Percentiles rank a stretch among this genome's conserved stretches.
Evolutionary conservation across 2,113 vertebrate genomes (phyloP).

Genomic region (Bombycilla garrulus): DNA sequence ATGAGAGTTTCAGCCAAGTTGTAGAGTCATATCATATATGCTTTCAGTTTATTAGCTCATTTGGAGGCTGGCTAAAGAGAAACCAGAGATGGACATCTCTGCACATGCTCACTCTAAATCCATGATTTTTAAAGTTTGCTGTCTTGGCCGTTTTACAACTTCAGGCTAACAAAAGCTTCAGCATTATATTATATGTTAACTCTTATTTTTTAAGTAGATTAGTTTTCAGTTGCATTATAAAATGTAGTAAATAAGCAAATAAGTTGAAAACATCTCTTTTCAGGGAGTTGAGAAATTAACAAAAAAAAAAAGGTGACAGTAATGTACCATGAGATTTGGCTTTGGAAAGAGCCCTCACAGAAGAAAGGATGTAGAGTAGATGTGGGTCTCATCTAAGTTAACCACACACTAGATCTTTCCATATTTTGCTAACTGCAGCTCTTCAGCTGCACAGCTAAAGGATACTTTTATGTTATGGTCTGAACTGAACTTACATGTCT

Average conservation of each 20-base stretch:
- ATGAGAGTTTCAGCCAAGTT: slow-evolving; percentile 24
- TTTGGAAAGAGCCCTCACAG: not conserved
- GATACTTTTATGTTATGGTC: not conserved
- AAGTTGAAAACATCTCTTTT: not conserved
- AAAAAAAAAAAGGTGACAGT: not conserved
- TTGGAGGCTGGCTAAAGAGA: slow-evolving; percentile 50
- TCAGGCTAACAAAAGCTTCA: slow-evolving; percentile 44
- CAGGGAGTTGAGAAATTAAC: not conserved
- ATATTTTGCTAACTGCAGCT: not conserved
- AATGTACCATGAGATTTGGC: not conserved
- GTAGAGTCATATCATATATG: slow-evolving; percentile 44
- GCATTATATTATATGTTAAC: not conserved
- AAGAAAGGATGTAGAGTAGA: not conserved
- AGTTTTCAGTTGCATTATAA: not conserved
- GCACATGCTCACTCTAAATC: slow-evolving; percentile 51
- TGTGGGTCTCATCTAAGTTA: not conserved
- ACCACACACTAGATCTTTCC: not conserved
- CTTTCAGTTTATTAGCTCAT: slow-evolving; percentile 67
- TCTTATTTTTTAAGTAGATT: not conserved
- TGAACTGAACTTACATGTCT: not conserved
- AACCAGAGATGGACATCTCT: slow-evolving; percentile 63
- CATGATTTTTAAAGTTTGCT: slow-evolving; percentile 55
- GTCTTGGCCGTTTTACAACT: slow-evolving; percentile 34
- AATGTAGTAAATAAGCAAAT: not conserved
- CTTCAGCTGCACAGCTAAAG: not conserved